phyloP scores from a whole-genome alignment of 2,888 invertebrate species.

The Microplitis manilae region DNA sequence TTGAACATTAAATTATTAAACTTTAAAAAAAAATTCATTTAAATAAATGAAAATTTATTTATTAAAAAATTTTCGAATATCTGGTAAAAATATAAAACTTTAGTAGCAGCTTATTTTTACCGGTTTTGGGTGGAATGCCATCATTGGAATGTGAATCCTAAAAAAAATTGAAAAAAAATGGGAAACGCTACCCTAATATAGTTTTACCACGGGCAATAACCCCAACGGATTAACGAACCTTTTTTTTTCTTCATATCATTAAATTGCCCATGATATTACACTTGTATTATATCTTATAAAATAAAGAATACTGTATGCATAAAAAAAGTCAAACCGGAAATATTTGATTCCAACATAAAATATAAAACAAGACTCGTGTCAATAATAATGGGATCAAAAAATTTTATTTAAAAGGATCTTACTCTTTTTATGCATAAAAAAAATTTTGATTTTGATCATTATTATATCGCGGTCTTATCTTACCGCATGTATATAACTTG shows the following conservation, averaged over 20 bases:
- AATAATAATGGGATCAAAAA: too few species aligned
- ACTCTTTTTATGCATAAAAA: background rate
- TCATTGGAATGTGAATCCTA: background rate
- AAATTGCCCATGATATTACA: background rate
- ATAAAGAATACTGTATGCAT: background rate
- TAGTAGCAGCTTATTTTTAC: background rate
- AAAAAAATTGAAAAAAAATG: background rate
- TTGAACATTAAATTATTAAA: too few species aligned
- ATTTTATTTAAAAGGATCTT: too few species aligned
- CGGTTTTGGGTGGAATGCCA: background rate
- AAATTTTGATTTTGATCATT: background rate
- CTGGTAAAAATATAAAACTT: background rate
- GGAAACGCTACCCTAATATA: background rate
- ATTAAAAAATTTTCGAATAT: background rate
- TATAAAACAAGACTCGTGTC: too few species aligned
- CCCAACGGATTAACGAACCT: background rate
- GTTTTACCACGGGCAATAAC: constrained; percentile 2
- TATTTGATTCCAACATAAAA: background rate
- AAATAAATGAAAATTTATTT: background rate
- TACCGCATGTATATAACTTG: constrained; percentile 55
- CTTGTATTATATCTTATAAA: background rate
- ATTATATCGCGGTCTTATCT: constrained; percentile 47
- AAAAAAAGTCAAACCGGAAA: background rate
- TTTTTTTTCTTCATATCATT: background rate
- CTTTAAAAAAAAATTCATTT: too few species aligned